A percentile compares a stretch with the other conserved stretches of the same genome.
Evolutionary conservation across 2,113 vertebrate species (phyloP).

Genomic region (Amazona guildingii): DNA sequence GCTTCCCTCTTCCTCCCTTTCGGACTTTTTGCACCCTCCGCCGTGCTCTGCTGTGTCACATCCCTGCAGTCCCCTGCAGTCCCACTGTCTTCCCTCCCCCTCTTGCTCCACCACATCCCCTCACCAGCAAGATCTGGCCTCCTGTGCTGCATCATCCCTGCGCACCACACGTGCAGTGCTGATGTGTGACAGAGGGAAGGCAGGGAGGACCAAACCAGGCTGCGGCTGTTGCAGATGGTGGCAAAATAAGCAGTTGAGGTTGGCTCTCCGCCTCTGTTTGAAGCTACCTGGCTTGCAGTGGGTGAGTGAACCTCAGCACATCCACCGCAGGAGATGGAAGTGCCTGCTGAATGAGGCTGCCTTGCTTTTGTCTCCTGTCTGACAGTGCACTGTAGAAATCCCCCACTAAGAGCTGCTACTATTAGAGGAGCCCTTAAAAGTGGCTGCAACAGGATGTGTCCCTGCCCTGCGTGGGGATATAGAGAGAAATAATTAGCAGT

Average conservation of each 20-base stretch:
- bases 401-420: neutral
- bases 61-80: neutral
- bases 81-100: neutral
- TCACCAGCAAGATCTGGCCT: neutral
- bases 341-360: neutral
- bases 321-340: neutral
- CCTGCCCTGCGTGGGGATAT: neutral
- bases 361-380: neutral
- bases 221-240: neutral
- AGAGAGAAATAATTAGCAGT: neutral
- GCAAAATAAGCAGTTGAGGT: fast-evolving
- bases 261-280: neutral
- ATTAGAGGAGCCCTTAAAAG: neutral
- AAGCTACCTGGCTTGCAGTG: neutral
- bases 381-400: neutral
- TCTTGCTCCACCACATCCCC: neutral
- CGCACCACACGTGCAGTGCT: fast-evolving
- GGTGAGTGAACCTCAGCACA: neutral
- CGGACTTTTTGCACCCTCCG: neutral
- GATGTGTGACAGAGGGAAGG: neutral
- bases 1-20: neutral
- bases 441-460: neutral
- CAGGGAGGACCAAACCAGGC: neutral
- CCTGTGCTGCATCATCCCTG: neutral
- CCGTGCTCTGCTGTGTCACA: neutral